A percentile compares a stretch with the other conserved stretches of the same genome.
These are phyloP conservation scores for Genyomyrus donnyi DNA, from an alignment of 2,113 vertebrate species.

Conservation along the genomic window DNA sequence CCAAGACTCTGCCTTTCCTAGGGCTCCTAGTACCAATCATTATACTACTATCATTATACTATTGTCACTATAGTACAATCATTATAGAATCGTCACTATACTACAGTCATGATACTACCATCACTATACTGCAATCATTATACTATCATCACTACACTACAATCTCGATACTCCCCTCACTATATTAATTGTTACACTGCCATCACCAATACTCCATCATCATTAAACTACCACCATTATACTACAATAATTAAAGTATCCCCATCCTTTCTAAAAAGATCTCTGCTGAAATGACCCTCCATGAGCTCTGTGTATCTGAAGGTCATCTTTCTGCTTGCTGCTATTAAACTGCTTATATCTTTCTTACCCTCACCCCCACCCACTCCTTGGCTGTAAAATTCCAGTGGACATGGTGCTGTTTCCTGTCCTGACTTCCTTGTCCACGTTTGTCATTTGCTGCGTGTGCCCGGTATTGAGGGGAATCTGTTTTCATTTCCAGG, in stretches of 20 bases:
- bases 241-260: background rate
- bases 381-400: background rate
- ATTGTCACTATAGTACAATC: background rate
- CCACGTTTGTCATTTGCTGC: background rate
- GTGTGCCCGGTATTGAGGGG: background rate
- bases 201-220: background rate
- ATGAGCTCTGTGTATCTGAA: background rate
- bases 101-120: background rate
- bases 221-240: background rate
- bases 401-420: background rate
- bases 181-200: background rate
- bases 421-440: background rate
- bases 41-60: background rate
- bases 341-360: background rate
- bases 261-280: background rate
- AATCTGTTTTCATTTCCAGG: constrained; percentile 3
- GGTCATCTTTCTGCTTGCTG: background rate
- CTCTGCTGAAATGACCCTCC: background rate
- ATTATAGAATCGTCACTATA: background rate
- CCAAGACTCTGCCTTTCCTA: background rate
- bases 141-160: background rate
- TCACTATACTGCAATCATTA: background rate
- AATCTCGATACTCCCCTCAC: background rate
- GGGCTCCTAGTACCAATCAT: background rate
- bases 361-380: background rate